Evolutionary conservation across 2,113 vertebrate species (phyloP).

Genomic region (Colaptes auratus): DNA sequence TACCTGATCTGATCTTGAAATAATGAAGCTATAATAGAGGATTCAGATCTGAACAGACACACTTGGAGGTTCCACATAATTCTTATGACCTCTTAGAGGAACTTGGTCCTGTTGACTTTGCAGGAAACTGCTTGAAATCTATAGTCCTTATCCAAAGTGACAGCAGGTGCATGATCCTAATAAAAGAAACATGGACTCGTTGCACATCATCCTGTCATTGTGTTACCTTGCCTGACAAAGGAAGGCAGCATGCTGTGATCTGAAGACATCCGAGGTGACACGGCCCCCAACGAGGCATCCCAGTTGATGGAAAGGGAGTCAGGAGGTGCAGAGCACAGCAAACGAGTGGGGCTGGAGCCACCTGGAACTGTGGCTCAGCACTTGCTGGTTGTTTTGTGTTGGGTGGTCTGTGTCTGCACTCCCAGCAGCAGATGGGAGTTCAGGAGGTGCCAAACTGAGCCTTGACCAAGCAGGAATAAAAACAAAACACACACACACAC

Average conservation of each 20-base stretch:
- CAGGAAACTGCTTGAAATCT: constrained; percentile 37
- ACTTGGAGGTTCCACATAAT: neutral
- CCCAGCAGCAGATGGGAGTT: neutral
- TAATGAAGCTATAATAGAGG: neutral
- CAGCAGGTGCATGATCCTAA: constrained; percentile 48
- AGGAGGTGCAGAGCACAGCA: neutral
- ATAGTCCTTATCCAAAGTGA: constrained; percentile 47
- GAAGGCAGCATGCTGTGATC: neutral
- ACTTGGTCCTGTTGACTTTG: neutral
- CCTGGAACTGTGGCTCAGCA: neutral
- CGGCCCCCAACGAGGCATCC: fast-evolving
- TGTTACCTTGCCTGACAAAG: constrained; percentile 21
- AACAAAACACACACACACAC: neutral
- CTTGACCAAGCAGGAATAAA: neutral
- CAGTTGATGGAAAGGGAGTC: neutral
- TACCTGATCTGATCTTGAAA: neutral
- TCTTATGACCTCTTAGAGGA: constrained; percentile 11
- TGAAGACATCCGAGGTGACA: constrained; percentile 31
- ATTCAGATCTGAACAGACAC: neutral
- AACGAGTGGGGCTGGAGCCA: neutral
- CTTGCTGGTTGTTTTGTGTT: neutral
- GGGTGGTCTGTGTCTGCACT: neutral
- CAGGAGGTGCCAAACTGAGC: neutral
- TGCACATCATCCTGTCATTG: constrained; percentile 40
- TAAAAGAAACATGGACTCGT: constrained; percentile 15